A percentile compares a stretch with the other conserved stretches of the same genome.
Conservation (phyloP, 2,888 invertebrate genomes). For the Archips xylosteana region DNA sequence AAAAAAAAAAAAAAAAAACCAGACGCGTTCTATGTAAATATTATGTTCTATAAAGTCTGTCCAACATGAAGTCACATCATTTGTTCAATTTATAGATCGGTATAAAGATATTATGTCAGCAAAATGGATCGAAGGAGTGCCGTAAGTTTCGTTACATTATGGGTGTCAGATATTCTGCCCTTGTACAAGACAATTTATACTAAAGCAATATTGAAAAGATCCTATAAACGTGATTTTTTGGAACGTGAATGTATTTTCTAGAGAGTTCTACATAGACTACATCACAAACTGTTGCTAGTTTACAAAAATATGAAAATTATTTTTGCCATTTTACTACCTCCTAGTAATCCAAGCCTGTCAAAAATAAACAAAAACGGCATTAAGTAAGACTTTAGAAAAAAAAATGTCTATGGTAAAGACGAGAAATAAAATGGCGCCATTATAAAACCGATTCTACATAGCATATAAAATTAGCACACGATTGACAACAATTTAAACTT, state of each 20-base stretch:
- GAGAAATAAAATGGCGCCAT: neutral
- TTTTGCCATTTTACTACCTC: no score
- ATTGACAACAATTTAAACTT: conserved; percentile 23
- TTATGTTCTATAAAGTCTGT: neutral
- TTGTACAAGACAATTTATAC: neutral
- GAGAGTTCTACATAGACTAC: no score
- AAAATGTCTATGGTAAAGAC: neutral
- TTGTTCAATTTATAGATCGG: neutral
- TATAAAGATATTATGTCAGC: neutral
- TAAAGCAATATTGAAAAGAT: no score
- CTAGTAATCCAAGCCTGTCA: no score
- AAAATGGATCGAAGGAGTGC: neutral
- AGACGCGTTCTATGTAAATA: neutral
- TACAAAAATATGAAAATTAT: no score
- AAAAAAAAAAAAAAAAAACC: neutral
- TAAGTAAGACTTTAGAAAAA: neutral
- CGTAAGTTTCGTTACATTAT: neutral
- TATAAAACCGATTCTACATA: conserved; percentile 22
- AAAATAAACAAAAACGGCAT: no score
- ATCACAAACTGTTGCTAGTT: no score
- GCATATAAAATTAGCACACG: conserved; percentile 25
- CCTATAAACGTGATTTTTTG: no score
- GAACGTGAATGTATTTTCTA: no score
- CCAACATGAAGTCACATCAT: neutral
- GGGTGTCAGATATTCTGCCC: neutral